A percentile compares a stretch with the other conserved stretches of the same genome.
These are phyloP conservation scores for Mus caroli DNA, from an alignment of 2,797 vertebrate genomes.

Conservation along the genomic window DNA sequence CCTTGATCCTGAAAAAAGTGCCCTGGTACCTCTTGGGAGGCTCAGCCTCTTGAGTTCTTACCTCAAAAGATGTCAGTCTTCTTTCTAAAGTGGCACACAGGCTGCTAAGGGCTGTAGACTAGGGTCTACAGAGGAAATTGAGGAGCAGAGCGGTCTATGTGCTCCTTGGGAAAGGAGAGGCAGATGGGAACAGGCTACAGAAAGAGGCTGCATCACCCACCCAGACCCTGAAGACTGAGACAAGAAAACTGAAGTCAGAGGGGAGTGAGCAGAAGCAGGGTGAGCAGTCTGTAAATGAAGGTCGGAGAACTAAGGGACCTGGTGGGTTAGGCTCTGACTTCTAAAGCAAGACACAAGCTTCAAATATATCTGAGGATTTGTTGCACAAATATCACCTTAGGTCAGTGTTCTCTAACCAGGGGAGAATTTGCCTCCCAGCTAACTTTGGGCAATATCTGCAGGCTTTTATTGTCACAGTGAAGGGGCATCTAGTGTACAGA, in stretches of 20 bases:
- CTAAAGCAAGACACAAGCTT: not conserved
- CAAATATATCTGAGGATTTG: too few relatives aligned
- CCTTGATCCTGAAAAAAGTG: not conserved
- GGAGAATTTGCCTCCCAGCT: not conserved
- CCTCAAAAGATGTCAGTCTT: not conserved
- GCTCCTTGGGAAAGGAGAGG: too few relatives aligned
- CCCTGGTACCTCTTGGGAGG: not conserved
- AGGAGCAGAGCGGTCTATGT: not conserved
- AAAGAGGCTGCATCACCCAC: not conserved
- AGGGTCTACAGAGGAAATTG: not conserved
- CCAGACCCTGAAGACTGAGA: not conserved
- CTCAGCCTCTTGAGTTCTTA: not conserved
- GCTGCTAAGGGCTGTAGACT: accelerated
- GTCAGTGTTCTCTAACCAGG: not conserved
- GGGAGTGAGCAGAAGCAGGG: not conserved
- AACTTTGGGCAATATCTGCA: not conserved
- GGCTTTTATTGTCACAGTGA: not conserved
- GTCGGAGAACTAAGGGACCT: not conserved
- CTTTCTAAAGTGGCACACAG: accelerated
- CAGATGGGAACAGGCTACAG: not conserved
- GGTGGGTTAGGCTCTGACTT: not conserved
- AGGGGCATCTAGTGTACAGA: not conserved
- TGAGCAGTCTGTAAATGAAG: not conserved
- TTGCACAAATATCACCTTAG: not conserved
- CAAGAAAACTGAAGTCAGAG: not conserved